Percentiles rank a stretch among this genome's conserved stretches.
phyloP scores from a whole-genome alignment of 1,140 invertebrate species.

The Sarcophaga peregrina region DNA sequence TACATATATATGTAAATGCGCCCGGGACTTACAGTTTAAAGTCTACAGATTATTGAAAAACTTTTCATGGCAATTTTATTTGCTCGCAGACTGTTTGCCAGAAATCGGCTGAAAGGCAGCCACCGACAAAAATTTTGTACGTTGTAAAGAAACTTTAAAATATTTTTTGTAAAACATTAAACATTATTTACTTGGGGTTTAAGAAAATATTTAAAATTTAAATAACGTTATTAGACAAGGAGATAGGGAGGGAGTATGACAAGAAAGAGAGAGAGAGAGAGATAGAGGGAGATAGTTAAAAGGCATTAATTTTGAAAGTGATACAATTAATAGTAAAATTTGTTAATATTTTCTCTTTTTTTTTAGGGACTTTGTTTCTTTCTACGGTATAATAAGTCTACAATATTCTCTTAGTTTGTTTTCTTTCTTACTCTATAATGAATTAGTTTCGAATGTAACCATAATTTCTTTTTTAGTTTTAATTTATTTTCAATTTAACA shows the following conservation, averaged over 20 bases:
- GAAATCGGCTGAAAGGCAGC: too few relatives aligned
- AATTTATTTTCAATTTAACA: neutral
- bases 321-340: neutral
- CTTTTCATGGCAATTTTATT: too few relatives aligned
- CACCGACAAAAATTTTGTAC: too few relatives aligned
- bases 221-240: neutral
- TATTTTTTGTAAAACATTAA: neutral
- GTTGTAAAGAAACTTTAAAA: too few relatives aligned
- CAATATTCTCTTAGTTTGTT: neutral
- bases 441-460: neutral
- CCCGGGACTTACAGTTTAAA: too few relatives aligned
- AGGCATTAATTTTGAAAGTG: neutral
- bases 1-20: too few relatives aligned
- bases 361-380: too few relatives aligned
- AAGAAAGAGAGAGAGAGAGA: neutral
- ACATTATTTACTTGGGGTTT: neutral
- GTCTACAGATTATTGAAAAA: too few relatives aligned
- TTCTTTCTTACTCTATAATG: neutral
- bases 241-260: neutral
- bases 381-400: neutral
- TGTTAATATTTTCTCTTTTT: neutral
- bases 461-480: neutral
- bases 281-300: neutral
- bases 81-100: too few relatives aligned
- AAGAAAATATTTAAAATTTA: too few relatives aligned